Base-by-base conservation (phyloP, 2,888 invertebrate species). In the Monopis laevigella region DNA sequence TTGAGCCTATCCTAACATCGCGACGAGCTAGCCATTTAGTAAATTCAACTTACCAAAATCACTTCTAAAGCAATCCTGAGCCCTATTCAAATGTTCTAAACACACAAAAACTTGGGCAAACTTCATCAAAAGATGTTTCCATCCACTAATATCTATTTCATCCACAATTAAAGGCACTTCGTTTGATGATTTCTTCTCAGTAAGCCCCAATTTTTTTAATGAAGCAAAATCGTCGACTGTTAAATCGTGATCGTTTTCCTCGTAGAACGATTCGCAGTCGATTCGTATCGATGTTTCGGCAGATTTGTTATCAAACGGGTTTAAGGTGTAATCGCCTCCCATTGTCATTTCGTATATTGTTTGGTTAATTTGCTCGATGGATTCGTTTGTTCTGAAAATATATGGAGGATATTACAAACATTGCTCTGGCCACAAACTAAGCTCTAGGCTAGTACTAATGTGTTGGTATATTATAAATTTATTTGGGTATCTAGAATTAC, bases 301-400 rank as follows among this genome's bases (percentile, higher is more conserved):
- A 0, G 64, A 54, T 0, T 75, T 45, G 18, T 58, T 65, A 47
- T 81, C 82, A 38, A 82, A 82, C 0, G 82, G 81, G 38, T 82
- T 82, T 0, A 81, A 55, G 0, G 65, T 65, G 47, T 75, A 71
- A 29, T 82, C 78, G 0, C 74, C 78, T 34, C 57, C 58, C 59
- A 81, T 73, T 0, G 78, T 78, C 82, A 82, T 82, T 49, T 82
- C 82, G 52, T 80, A 74, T 13, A 82, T 78, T 0, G 82, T 82
- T 49, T 82, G 81, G 51, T 82, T 81, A 48, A 80, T 78, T 46
- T 77, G 77, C 43, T 80, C 80, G 46, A 78, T 65, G 13, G 77
- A 70, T 48, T 78, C 78, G 40, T 67, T 65, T 0, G 66, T 59
- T 41, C 78, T 78, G 51, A 2, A 46, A 50, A 41, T 16, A n/a